phyloP scores from a whole-genome alignment of 2,888 invertebrate genomes.

The Pammene aurita region DNA sequence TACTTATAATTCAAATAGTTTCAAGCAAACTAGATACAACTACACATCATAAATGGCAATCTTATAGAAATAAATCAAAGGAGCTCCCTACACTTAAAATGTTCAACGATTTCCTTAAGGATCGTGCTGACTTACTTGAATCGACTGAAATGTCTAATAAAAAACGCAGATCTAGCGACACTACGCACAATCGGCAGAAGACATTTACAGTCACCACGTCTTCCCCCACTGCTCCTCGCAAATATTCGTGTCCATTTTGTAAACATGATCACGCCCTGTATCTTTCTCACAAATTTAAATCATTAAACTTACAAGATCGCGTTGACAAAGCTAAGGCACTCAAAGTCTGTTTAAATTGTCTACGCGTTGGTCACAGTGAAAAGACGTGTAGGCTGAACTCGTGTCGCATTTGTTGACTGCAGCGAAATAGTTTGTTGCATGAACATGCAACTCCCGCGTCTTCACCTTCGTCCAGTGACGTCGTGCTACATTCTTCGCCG shows the following conservation, averaged over 20 bases:
- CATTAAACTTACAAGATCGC: not conserved
- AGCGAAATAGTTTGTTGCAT: not conserved
- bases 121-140: not conserved
- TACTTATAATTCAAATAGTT: not conserved
- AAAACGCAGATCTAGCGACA: not conserved
- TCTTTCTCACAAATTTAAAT: not conserved
- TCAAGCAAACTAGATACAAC: constrained; percentile 1
- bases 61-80: not conserved
- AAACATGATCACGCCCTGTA: not conserved
- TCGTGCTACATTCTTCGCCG: not conserved
- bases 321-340: not conserved
- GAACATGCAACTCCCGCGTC: not conserved
- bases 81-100: constrained; percentile 1
- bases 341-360: constrained; percentile 8
- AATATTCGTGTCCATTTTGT: not conserved
- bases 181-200: not conserved
- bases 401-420: not conserved
- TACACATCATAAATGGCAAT: not conserved
- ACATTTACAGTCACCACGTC: not conserved
- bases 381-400: not conserved
- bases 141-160: not conserved
- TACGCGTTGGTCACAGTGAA: not conserved
- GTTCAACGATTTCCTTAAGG: not conserved
- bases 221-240: not conserved
- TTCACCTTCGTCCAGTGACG: not conserved